Percentiles rank a stretch among this genome's conserved stretches.
Evolutionary conservation across 2,113 vertebrate species (phyloP).

Genomic region (Apaloderma vittatum): DNA sequence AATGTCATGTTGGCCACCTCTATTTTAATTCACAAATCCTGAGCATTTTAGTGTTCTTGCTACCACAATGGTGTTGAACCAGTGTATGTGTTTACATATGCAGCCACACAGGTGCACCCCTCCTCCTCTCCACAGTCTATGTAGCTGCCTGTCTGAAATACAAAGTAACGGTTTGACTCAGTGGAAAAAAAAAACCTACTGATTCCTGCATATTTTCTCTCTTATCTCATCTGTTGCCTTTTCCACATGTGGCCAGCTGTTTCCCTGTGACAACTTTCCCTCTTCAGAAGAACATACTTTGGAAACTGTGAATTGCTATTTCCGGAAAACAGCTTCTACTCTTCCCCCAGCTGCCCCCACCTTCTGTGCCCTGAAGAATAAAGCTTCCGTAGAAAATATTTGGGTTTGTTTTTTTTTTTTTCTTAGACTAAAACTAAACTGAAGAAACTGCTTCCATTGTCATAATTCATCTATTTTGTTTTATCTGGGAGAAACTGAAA

Average conservation of each 20-base stretch:
- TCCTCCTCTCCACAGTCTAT: not conserved
- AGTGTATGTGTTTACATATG: not conserved
- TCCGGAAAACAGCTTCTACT: not conserved
- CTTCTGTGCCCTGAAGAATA: not conserved
- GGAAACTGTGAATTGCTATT: not conserved
- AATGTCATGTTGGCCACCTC: not conserved
- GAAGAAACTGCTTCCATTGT: not conserved
- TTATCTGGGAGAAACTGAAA: not conserved
- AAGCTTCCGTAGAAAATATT: not conserved
- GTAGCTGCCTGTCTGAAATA: not conserved
- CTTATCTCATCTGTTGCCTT: not conserved
- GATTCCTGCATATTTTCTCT: not conserved
- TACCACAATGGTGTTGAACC: not conserved
- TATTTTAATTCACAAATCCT: not conserved
- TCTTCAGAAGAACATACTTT: not conserved
- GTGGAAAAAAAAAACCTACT: not conserved
- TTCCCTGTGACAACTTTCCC: not conserved
- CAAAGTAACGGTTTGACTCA: not conserved
- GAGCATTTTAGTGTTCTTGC: not conserved
- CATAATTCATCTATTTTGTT: not conserved
- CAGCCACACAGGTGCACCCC: not conserved
- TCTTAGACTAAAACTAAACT: not conserved
- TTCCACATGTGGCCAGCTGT: not conserved
- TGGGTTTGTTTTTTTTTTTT: not conserved
- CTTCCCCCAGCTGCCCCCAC: rapidly evolving